A percentile compares a stretch with the other conserved stretches of the same genome.
Conservation (phyloP, 2,113 vertebrate genomes). For the Megalops atlanticus region DNA sequence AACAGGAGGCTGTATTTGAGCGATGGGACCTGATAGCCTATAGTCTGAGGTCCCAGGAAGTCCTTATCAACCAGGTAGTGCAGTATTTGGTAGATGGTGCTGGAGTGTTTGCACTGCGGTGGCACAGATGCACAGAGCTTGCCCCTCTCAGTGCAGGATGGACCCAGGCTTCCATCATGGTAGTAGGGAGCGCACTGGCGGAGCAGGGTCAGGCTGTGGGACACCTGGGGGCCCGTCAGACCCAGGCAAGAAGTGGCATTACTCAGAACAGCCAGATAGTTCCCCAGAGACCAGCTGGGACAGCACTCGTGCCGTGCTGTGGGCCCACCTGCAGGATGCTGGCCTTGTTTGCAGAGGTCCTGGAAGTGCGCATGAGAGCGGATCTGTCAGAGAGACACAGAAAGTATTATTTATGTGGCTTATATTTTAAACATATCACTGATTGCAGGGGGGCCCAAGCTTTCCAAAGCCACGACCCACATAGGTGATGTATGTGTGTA, state of each 20-base stretch:
- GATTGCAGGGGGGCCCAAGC: no score
- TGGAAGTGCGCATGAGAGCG: slow-evolving; percentile 84
- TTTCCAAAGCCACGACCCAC: no score
- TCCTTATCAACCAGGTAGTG: slow-evolving; percentile 94
- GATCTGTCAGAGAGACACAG: slow-evolving; percentile 74
- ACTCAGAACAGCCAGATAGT: slow-evolving; percentile 88
- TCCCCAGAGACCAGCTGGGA: slow-evolving; percentile 97
- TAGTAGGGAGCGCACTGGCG: slow-evolving; percentile 88
- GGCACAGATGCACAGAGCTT: slow-evolving; percentile 85
- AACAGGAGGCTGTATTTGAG: slow-evolving; percentile 94
- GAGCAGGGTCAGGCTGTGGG: slow-evolving; percentile 83
- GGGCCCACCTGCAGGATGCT: slow-evolving; percentile 48
- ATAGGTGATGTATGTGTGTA: no score
- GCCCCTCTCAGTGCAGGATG: slow-evolving; percentile 73
- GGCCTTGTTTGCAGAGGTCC: slow-evolving; percentile 83
- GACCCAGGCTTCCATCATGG: slow-evolving; percentile 80
- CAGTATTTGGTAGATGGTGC: slow-evolving; percentile 84
- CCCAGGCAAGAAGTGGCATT: slow-evolving; percentile 89
- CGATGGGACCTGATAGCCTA: slow-evolving; percentile 93
- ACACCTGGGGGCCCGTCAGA: slow-evolving; percentile 84
- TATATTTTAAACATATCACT: no score
- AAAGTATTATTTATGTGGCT: no score
- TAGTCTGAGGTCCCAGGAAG: slow-evolving; percentile 91
- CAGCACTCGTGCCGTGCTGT: slow-evolving; percentile 77
- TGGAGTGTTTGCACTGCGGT: slow-evolving; percentile 82